Base-by-base conservation (phyloP, 2,113 vertebrate species). In the Nymphicus hollandicus region DNA sequence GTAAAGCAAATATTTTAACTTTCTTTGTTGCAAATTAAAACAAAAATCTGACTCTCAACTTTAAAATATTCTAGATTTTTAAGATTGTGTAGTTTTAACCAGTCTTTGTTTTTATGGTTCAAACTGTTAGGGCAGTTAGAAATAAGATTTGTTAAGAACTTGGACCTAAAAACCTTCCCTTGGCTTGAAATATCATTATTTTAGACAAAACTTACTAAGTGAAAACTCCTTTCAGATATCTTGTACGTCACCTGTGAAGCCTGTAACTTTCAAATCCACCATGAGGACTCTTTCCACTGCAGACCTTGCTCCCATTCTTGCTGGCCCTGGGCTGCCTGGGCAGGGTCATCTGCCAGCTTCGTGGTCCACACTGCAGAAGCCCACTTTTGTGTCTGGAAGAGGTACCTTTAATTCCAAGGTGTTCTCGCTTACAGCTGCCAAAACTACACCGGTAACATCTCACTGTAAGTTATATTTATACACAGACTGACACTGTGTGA, bases 231-330 rank as follows among this genome's bases (percentile, higher is more conserved):
- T 80, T 28, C 10, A 10, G 14, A 20, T 3, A 17, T 27, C 19
- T 63, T 29, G 10, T 52, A 6, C 35, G 24, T 74, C 18, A 33
- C 6, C 23, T 13, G 17, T 29, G 37, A 18, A 10, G n/a, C 17
- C 11, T 31, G 47, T 20, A 53, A 22, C 10, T 4, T 8, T 64
- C 2, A 1, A 33, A 6, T 1, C 15, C 1, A 1, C 23, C 0
- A 1, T 3, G 60, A 71, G 41, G 29, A 35, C 22, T 10, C n/a
- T 37, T 76, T 22, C 55, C 53, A n/a, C 22, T 4, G 1, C 52
- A 33, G 29, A 52, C 5, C 35, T 86, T 6, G 1, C 5, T 46
- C 15, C 13, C 2, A 1, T 28, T 19, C 43, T 31, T 19, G 6
- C 61, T 70, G 23, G 11, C 50, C 17, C 37, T 0, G 7, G 23